phyloP scores from a whole-genome alignment of 2,797 vertebrate species.

The Knipowitschia caucasica region DNA sequence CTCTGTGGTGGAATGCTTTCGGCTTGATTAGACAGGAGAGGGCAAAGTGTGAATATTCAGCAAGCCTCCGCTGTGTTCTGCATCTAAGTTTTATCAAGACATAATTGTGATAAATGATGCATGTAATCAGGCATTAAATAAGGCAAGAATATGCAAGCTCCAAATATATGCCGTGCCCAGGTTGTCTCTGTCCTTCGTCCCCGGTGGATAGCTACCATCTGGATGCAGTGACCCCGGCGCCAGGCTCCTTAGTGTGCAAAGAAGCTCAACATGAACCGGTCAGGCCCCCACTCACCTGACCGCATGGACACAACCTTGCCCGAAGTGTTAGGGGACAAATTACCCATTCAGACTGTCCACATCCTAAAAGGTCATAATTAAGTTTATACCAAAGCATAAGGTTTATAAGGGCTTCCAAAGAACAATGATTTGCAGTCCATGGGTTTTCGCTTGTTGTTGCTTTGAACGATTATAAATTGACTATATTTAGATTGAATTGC shows the following conservation, averaged over 20 bases:
- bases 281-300: conserved; percentile 71
- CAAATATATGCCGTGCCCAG: conserved; percentile 76
- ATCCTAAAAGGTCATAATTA: conserved; percentile 44
- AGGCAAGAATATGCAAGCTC: conserved; percentile 79
- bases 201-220: conserved; percentile 81
- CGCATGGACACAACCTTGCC: conserved; percentile 79
- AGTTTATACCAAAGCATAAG: conserved; percentile 15
- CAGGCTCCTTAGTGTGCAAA: conserved; percentile 78
- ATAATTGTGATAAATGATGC: conserved; percentile 86
- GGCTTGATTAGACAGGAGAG: conserved; percentile 72
- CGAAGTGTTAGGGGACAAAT: conserved; percentile 75
- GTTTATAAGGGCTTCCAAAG: conserved; percentile 19
- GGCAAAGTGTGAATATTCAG: conserved; percentile 77
- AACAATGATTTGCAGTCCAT: not conserved
- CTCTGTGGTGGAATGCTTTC: conserved; percentile 35
- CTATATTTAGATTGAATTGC: no score
- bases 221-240: conserved; percentile 74
- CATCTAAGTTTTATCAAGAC: conserved; percentile 82
- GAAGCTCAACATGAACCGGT: conserved; percentile 76
- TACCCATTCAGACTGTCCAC: conserved; percentile 61
- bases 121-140: conserved; percentile 83
- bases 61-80: conserved; percentile 74
- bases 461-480: no score
- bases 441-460: no score
- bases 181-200: conserved; percentile 75